Percentiles rank a stretch among this genome's conserved stretches.
Evolutionary conservation across 2,888 invertebrate species (phyloP).

Genomic region (Clostera curtula): DNA sequence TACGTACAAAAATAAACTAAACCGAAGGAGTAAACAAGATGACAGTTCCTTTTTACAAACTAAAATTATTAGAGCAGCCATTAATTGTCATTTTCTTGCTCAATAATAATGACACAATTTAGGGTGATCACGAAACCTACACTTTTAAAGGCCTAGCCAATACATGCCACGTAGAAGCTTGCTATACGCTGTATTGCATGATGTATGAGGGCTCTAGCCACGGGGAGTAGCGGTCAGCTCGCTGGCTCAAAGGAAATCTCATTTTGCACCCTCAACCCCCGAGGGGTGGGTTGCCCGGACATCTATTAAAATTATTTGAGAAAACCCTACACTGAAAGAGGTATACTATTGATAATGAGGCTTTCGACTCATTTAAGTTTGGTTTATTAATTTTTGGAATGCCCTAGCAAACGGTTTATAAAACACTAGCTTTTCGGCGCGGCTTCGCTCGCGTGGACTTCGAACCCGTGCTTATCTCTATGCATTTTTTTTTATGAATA

Average conservation of each 20-base stretch:
- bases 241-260: conserved; percentile 69
- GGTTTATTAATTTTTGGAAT: no score
- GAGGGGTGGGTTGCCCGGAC: conserved; percentile 32
- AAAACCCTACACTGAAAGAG: conserved; percentile 55
- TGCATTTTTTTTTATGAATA: no score
- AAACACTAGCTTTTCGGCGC: no score
- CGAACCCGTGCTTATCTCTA: no score
- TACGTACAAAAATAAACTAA: no score
- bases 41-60: no score
- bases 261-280: conserved; percentile 41
- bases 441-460: no score
- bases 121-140: conserved; percentile 5
- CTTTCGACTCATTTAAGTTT: no score
- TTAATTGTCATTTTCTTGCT: background rate
- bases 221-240: conserved; percentile 55
- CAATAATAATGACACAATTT: conserved; percentile 2
- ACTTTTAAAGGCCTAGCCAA: conserved; percentile 18
- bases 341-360: no score
- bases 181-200: conserved; percentile 34
- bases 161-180: conserved; percentile 21
- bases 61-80: no score
- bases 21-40: no score
- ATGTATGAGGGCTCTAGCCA: conserved; percentile 45
- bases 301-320: conserved; percentile 71
- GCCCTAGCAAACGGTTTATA: no score